Conservation (phyloP, 1,140 invertebrate genomes). For the Diabrotica undecimpunctata region DNA sequence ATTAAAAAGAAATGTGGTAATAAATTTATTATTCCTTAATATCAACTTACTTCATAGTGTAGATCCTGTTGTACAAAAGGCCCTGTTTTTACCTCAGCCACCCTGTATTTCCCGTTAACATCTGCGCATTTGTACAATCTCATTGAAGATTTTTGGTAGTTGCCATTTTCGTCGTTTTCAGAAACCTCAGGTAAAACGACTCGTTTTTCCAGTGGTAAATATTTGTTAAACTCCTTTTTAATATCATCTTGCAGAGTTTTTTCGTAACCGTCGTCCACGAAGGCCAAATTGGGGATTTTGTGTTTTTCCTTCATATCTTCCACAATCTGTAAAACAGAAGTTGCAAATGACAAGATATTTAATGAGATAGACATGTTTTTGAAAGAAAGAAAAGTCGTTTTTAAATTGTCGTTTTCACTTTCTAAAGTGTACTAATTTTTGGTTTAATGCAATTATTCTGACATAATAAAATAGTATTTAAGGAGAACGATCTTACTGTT, state of each 20-base stretch:
- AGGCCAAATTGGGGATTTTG: constrained; percentile 57
- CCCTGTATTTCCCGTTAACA: constrained; percentile 76
- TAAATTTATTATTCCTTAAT: background rate
- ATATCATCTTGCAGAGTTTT: constrained; percentile 63
- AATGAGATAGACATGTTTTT: constrained; percentile 34
- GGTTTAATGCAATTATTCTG: too few relatives aligned
- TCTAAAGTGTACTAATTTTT: too few relatives aligned
- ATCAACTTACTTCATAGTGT: constrained; percentile 58
- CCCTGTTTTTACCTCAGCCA: constrained; percentile 83
- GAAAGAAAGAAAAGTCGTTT: too few relatives aligned
- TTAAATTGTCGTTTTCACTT: too few relatives aligned
- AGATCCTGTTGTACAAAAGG: constrained; percentile 78
- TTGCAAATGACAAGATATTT: too few relatives aligned
- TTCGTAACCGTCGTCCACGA: constrained; percentile 85
- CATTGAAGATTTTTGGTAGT: constrained; percentile 48
- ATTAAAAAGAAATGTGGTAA: too few relatives aligned
- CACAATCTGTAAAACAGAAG: constrained; percentile 48
- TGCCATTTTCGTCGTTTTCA: constrained; percentile 42
- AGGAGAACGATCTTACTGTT: constrained; percentile 49
- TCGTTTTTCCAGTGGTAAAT: constrained; percentile 64
- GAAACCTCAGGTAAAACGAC: constrained; percentile 54
- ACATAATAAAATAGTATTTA: background rate
- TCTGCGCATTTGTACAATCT: constrained; percentile 70
- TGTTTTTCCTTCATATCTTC: constrained; percentile 46
- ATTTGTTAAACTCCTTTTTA: constrained; percentile 62